Conservation (phyloP, 2,797 vertebrate species). For the Benthosema pterotum region DNA sequence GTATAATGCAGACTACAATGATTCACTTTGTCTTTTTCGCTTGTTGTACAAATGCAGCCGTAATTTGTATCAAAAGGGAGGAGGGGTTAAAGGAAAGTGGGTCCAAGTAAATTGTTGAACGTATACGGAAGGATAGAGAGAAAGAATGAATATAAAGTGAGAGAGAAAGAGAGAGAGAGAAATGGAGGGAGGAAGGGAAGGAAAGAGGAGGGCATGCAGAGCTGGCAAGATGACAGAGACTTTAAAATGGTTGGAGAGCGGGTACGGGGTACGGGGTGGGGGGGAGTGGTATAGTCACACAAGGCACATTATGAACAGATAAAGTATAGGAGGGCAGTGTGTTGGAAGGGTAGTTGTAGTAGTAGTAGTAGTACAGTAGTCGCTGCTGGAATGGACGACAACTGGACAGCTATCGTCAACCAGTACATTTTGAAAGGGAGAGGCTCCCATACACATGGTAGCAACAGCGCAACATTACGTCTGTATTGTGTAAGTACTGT, state of each 20-base stretch:
- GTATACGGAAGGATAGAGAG: constrained; percentile 64
- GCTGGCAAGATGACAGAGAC: constrained; percentile 70
- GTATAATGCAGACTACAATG: constrained; percentile 66
- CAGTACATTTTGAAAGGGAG: constrained; percentile 78
- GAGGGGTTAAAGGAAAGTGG: constrained; percentile 45
- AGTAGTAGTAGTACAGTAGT: constrained; percentile 40
- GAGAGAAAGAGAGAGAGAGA: constrained; percentile 40
- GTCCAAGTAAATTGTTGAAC: constrained; percentile 62
- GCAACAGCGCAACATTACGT: constrained; percentile 31
- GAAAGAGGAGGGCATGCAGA: constrained; percentile 70
- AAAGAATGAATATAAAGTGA: constrained; percentile 46
- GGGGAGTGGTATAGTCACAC: constrained; percentile 73
- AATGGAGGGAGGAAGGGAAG: constrained; percentile 19
- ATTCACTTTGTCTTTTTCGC: constrained; percentile 79
- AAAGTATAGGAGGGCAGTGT: constrained; percentile 32
- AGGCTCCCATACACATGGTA: constrained; percentile 76
- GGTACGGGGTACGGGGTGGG: constrained; percentile 67
- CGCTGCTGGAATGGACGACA: constrained; percentile 76
- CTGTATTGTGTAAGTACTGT: too few species aligned
- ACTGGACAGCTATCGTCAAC: constrained; percentile 71
- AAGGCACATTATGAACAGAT: constrained; percentile 75
- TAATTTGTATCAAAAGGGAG: constrained; percentile 65
- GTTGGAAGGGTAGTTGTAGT: constrained; percentile 36
- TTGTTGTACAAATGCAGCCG: constrained; percentile 77
- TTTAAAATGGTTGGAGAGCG: constrained; percentile 50